Evolutionary conservation across 2,797 vertebrate genomes (phyloP).

Genomic region (Xerus rutilus): DNA sequence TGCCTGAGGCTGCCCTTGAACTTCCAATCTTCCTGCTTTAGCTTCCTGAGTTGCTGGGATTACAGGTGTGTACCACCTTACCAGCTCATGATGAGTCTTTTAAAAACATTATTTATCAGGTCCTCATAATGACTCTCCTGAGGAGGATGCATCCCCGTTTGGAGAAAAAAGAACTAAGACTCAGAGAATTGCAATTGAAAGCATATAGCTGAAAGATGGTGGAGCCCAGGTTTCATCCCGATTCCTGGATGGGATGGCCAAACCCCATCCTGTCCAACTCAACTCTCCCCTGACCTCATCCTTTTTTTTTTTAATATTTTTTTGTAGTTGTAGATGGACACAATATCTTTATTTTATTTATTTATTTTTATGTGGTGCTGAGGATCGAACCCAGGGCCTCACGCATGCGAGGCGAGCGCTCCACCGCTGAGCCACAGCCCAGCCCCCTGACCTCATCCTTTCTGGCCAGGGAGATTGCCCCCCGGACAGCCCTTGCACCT

Average conservation of each 20-base stretch:
- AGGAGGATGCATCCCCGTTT: background rate
- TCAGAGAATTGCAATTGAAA: background rate
- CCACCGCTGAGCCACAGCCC: too few relatives aligned
- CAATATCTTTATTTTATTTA: too few relatives aligned
- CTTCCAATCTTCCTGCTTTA: too few relatives aligned
- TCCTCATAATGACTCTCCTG: background rate
- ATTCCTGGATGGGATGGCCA: background rate
- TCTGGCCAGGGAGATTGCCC: background rate
- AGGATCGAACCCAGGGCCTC: too few relatives aligned
- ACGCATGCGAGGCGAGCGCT: too few relatives aligned
- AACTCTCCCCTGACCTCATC: background rate
- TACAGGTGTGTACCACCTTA: too few relatives aligned
- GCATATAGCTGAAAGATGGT: background rate
- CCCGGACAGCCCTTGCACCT: background rate
- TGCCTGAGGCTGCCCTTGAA: too few relatives aligned
- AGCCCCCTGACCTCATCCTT: background rate
- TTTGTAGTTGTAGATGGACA: too few relatives aligned
- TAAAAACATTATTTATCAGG: background rate
- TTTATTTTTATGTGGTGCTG: too few relatives aligned
- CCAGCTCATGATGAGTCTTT: too few relatives aligned
- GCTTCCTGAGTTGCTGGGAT: too few relatives aligned
- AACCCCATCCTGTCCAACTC: background rate
- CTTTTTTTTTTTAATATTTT: too few relatives aligned
- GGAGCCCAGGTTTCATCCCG: background rate
- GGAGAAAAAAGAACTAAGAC: slow-evolving; percentile 5